A percentile compares a stretch with the other conserved stretches of the same genome.
phyloP scores from a whole-genome alignment of 2,888 invertebrate genomes.

The Ectemnius continuus region DNA sequence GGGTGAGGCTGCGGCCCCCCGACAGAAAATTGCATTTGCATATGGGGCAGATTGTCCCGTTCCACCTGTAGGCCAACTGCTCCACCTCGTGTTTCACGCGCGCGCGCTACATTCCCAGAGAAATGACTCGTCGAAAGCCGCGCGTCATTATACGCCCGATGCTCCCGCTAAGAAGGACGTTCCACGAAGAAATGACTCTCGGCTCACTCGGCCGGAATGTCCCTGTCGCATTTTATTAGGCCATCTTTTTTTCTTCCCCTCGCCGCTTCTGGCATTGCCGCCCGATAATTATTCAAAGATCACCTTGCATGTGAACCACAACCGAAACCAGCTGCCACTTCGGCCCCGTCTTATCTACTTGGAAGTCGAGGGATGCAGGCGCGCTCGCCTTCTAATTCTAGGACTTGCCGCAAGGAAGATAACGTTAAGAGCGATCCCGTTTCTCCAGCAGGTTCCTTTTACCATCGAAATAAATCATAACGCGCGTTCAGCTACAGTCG shows the following conservation, averaged over 20 bases:
- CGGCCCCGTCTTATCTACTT: slow-evolving; percentile 45
- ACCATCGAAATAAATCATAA: slow-evolving; percentile 29
- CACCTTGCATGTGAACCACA: slow-evolving; percentile 1
- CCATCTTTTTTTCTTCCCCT: background rate
- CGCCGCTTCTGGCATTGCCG: background rate
- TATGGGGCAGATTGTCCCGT: slow-evolving; percentile 66
- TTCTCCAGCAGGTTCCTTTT: slow-evolving; percentile 31
- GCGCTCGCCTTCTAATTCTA: slow-evolving; percentile 49
- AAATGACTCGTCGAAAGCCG: slow-evolving; percentile 46
- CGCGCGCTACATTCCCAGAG: slow-evolving; percentile 4
- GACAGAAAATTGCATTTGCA: slow-evolving; percentile 71
- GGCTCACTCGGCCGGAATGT: slow-evolving; percentile 19
- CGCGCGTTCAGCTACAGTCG: background rate
- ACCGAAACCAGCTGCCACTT: slow-evolving; percentile 5
- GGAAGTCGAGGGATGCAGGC: slow-evolving; percentile 28
- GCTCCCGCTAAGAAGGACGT: slow-evolving; percentile 13
- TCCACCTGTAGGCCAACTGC: slow-evolving; percentile 51
- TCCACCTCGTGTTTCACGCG: slow-evolving; percentile 45
- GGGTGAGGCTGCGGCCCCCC: background rate
- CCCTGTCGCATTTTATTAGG: slow-evolving; percentile 26
- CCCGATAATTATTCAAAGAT: slow-evolving; percentile 57
- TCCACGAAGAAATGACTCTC: slow-evolving; percentile 11
- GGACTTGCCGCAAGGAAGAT: slow-evolving; percentile 37
- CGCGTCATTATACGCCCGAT: slow-evolving; percentile 48
- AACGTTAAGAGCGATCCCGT: slow-evolving; percentile 60